Percentiles rank a stretch among this genome's conserved stretches.
phyloP scores from a whole-genome alignment of 2,113 vertebrate species.

The Atrichornis clamosus region DNA sequence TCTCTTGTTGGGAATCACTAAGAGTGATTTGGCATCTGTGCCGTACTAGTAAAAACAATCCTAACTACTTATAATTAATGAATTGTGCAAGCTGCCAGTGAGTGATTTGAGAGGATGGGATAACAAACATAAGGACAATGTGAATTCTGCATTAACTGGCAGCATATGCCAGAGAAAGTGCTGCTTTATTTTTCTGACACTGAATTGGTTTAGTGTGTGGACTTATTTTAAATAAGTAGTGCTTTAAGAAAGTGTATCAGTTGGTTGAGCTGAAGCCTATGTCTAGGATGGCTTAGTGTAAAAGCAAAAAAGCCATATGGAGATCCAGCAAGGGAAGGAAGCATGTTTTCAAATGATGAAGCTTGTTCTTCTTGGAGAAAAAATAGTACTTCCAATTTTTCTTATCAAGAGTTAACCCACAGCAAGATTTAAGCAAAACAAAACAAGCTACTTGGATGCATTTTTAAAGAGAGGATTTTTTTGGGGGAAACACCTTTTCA shows the following conservation, averaged over 20 bases:
- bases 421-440: background rate
- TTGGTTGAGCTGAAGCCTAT: background rate
- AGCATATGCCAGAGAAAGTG: background rate
- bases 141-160: background rate
- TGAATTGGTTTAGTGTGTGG: background rate
- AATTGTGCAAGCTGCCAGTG: background rate
- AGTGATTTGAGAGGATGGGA: background rate
- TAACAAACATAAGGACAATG: background rate
- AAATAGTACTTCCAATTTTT: background rate
- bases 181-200: background rate
- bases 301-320: background rate
- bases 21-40: conserved; percentile 4
- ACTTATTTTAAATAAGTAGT: background rate
- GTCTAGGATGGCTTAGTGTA: background rate
- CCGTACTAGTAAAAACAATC: background rate
- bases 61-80: conserved; percentile 14
- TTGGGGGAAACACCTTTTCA: background rate
- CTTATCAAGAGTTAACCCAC: background rate
- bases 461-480: background rate
- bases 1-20: background rate
- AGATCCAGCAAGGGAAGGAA: background rate
- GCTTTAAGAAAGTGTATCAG: background rate
- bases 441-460: background rate
- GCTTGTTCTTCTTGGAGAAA: background rate
- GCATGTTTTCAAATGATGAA: background rate